Conservation (phyloP, 2,113 vertebrate species). For the Prunella fulvescens region DNA sequence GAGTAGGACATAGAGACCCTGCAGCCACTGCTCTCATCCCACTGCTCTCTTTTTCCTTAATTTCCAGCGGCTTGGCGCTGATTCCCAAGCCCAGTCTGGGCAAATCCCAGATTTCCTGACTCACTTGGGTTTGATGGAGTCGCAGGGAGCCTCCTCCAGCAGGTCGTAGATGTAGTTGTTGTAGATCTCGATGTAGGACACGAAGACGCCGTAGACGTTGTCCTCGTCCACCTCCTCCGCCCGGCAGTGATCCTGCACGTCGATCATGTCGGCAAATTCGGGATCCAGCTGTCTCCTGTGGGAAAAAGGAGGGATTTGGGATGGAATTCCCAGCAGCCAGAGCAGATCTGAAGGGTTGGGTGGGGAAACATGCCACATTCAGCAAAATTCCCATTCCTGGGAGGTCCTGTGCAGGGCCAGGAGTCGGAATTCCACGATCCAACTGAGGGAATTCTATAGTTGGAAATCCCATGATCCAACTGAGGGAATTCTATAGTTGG, state of each 20-base stretch:
- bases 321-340: rapidly evolving
- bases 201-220: conserved; percentile 91
- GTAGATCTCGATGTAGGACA: conserved; percentile 97
- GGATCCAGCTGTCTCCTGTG: conserved; percentile 85
- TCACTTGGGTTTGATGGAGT: conserved; percentile 92
- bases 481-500: too few relatives aligned
- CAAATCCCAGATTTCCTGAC: neutral
- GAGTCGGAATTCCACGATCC: neutral
- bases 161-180: conserved; percentile 99
- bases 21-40: rapidly evolving
- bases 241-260: conserved; percentile 80
- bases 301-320: rapidly evolving
- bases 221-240: conserved; percentile 89
- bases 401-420: neutral
- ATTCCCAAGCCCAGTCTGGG: neutral
- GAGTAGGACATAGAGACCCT: rapidly evolving
- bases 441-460: too few relatives aligned
- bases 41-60: too few relatives aligned
- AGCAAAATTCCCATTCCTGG: rapidly evolving
- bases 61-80: rapidly evolving
- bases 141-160: conserved; percentile 83
- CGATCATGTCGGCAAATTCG: conserved; percentile 93
- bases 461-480: neutral
- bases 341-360: rapidly evolving
- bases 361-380: rapidly evolving